Evolutionary conservation across 2,888 invertebrate species (phyloP), one percentile per base, ranked within the genome.

Genomic region (Netelia inedita): DNA sequence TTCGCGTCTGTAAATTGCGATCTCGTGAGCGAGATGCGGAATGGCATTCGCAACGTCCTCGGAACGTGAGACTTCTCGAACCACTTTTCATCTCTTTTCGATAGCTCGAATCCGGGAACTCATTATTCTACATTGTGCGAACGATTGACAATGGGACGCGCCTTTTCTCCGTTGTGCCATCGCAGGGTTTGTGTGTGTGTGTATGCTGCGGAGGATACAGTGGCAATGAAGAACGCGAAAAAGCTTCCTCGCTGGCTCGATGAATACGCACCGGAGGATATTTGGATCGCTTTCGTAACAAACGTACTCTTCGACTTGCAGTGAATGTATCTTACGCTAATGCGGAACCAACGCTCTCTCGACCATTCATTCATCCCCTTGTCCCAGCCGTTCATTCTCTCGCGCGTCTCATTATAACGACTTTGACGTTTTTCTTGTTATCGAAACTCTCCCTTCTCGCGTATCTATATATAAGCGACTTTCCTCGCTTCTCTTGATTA

Each of bases 91-190:
- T 76, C 72, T 75, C 72, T 75, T 23, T 69, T 79, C 73, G 79
- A 86, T 85, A 46, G 68, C 85, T 83, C 71, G 85, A 86, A 88
- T 88, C 87, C 84, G 81, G 87, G 80, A 87, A 87, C 88, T 89
- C 89, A 88, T 89, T 89, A 90, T 88, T 88, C 87, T 87, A 88
- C 85, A 88, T 88, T 89, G 88, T 87, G 87, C 57, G 78, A 80
- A 72, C 63, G 78, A 55, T 71, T 87, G 81, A 90, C 87, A 88
- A 90, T 88, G 83, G 81, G 57, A 65, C 50, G 72, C 79, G 71
- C 83, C 85, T 82, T 86, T 85, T 79, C 75, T 81, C 50, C 71
- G 61, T 61, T 73, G 41, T 41, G 14, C 41, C 68, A 16, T 6
- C 65, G 59, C 43, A 71, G 57, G 10, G 10, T 8, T 6, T 8